These are phyloP conservation scores for Boloria selene DNA, from an alignment of 2,888 invertebrate species.

Conservation along the genomic window DNA sequence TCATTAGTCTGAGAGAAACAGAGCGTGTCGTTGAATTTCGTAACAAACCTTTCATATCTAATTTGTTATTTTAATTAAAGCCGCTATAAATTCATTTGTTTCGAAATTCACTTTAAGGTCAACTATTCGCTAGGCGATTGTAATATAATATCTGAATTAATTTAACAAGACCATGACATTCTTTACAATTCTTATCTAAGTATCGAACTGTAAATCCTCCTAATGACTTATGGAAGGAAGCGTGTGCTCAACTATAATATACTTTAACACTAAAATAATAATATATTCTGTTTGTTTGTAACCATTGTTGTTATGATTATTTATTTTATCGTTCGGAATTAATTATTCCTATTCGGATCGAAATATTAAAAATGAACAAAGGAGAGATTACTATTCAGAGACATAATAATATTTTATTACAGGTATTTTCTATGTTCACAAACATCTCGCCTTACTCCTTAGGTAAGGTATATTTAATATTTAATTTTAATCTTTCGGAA, in stretches of 20 bases:
- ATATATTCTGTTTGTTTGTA: too few relatives aligned
- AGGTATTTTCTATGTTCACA: too few relatives aligned
- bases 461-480: conserved; percentile 20
- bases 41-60: conserved; percentile 8
- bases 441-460: not conserved
- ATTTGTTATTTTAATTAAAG: conserved; percentile 19
- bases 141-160: not conserved
- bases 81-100: conserved; percentile 10
- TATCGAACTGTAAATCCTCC: not conserved
- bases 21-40: conserved; percentile 22
- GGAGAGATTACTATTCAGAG: too few relatives aligned
- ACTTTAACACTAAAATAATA: too few relatives aligned
- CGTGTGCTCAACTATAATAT: not conserved
- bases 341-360: too few relatives aligned
- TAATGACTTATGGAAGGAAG: not conserved
- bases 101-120: conserved; percentile 6
- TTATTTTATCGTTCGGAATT: too few relatives aligned
- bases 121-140: not conserved
- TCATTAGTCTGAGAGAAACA: conserved; percentile 12
- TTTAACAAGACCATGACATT: not conserved
- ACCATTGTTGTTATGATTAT: too few relatives aligned
- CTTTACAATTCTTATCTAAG: not conserved
- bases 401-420: too few relatives aligned
- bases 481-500: conserved; percentile 25
- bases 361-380: too few relatives aligned